These are phyloP conservation scores for Rhinophrynus dorsalis DNA, from an alignment of 2,797 vertebrate genomes.

Conservation along the genomic window DNA sequence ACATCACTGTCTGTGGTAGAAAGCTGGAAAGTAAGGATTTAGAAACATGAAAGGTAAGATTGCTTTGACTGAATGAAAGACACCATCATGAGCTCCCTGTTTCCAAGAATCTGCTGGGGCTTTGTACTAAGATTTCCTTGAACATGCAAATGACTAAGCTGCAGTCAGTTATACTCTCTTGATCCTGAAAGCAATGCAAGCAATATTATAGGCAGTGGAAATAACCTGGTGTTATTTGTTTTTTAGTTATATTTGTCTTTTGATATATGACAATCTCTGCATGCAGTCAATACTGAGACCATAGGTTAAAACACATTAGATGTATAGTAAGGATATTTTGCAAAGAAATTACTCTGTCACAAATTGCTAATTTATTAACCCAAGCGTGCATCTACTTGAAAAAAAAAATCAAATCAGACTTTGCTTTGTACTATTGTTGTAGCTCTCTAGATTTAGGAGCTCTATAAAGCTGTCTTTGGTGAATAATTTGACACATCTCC, in stretches of 20 bases:
- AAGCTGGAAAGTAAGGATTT: too few species aligned
- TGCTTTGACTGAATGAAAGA: background rate
- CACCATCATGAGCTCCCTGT: background rate
- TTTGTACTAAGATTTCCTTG: background rate
- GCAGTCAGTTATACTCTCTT: background rate
- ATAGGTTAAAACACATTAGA: background rate
- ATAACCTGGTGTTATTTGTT: too few species aligned
- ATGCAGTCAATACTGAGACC: background rate
- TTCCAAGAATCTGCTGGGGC: background rate
- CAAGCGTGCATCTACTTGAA: slow-evolving; percentile 1
- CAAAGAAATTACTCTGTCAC: background rate
- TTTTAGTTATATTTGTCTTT: too few species aligned
- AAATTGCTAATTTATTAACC: slow-evolving; percentile 15
- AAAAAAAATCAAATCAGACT: too few species aligned
- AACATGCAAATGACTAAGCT: background rate
- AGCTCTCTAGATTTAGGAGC: slow-evolving; percentile 13
- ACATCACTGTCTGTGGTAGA: too few species aligned
- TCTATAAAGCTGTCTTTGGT: slow-evolving; percentile 35
- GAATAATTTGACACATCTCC: slow-evolving; percentile 26
- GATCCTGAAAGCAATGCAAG: background rate
- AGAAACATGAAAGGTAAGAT: too few species aligned
- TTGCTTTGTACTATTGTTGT: background rate
- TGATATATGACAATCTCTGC: too few species aligned
- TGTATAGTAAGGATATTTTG: slow-evolving; percentile 1
- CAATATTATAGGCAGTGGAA: background rate